Percentiles rank a stretch among this genome's conserved stretches.
Evolutionary conservation across 2,888 invertebrate species (phyloP).

Genomic region (Ectobius pallidus): DNA sequence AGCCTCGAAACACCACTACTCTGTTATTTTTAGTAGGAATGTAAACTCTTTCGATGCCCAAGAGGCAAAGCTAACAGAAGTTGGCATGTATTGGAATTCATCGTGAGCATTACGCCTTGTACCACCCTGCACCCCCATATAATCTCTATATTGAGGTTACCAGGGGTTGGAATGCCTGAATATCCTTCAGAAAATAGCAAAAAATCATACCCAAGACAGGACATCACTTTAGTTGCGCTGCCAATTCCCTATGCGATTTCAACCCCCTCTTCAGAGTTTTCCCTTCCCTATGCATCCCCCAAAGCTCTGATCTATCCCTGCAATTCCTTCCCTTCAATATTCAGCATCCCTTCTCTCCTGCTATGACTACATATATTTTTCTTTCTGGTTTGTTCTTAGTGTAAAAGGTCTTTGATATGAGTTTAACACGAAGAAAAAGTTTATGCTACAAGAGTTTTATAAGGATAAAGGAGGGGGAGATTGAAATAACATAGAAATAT

Average conservation of each 20-base stretch:
- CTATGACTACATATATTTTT: constrained; percentile 16
- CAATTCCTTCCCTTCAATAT: constrained; percentile 28
- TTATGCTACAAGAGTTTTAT: constrained; percentile 23
- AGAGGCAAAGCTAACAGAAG: too few species aligned
- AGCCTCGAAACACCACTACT: too few species aligned
- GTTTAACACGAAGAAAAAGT: constrained; percentile 30
- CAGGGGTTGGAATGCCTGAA: constrained; percentile 22
- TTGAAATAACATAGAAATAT: background rate
- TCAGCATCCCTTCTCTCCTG: constrained; percentile 17
- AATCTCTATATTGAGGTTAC: constrained; percentile 31
- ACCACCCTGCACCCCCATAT: constrained; percentile 6
- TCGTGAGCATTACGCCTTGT: constrained; percentile 11
- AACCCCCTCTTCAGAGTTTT: constrained; percentile 16
- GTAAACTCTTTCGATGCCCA: too few species aligned
- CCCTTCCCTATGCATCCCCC: constrained; percentile 20
- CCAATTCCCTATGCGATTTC: constrained; percentile 31
- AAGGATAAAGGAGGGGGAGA: background rate
- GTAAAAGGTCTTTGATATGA: constrained; percentile 36
- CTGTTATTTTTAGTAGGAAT: too few species aligned
- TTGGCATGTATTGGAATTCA: constrained; percentile 23
- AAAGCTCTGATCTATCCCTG: constrained; percentile 5
- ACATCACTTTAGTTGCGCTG: constrained; percentile 19
- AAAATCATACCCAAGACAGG: constrained; percentile 20
- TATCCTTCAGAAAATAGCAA: constrained; percentile 25
- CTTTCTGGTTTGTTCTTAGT: constrained; percentile 25